Evolutionary conservation across 2,888 invertebrate species (phyloP).

Genomic region (Pheosia tremula): DNA sequence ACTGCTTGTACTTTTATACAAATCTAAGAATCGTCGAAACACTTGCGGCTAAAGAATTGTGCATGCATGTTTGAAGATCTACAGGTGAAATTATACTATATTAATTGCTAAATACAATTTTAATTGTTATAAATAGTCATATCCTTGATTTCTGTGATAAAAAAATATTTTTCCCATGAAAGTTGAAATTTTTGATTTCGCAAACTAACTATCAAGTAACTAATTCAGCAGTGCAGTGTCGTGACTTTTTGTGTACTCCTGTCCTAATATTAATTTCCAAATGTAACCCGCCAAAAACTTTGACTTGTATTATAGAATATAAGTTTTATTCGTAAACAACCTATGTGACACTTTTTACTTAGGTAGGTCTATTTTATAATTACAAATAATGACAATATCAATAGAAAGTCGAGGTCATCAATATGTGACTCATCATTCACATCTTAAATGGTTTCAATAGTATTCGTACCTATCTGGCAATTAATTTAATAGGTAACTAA

Average conservation of each 20-base stretch:
- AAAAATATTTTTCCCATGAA: no score
- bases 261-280: conserved; percentile 39
- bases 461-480: conserved; percentile 19
- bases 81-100: no score
- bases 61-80: no score
- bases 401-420: conserved; percentile 44
- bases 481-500: conserved; percentile 16
- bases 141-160: no score
- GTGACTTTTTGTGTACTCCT: conserved; percentile 39
- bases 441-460: conserved; percentile 30
- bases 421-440: conserved; percentile 18
- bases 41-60: no score
- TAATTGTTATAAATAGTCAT: no score
- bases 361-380: conserved; percentile 53
- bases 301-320: conserved; percentile 44
- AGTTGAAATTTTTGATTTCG: no score
- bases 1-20: no score
- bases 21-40: no score
- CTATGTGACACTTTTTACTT: conserved; percentile 38
- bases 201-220: no score
- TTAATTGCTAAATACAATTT: no score
- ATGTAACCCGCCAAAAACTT: conserved; percentile 38
- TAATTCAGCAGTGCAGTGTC: conserved; percentile 39
- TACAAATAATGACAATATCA: conserved; percentile 49
- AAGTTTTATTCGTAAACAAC: conserved; percentile 54